A percentile compares a stretch with the other conserved stretches of the same genome.
phyloP scores from a whole-genome alignment of 30 jellyfish, hydroid and myxozoan genomes.

The Thelohanellus kitauei region DNA sequence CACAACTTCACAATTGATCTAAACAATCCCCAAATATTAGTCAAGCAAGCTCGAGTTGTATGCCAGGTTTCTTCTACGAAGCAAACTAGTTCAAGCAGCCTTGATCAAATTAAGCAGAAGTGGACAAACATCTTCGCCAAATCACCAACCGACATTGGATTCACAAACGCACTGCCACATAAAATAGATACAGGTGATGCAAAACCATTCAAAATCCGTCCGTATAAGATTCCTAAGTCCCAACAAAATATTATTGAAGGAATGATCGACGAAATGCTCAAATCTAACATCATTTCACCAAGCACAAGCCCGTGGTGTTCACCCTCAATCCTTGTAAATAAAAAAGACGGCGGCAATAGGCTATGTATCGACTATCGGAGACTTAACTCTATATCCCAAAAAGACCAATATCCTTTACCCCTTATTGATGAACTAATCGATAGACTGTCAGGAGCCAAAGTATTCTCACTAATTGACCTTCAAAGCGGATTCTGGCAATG shows the following conservation, averaged over 20 bases:
- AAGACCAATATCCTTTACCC: constrained; percentile 17
- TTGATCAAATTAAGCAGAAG: too few relatives aligned
- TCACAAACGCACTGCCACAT: constrained; percentile 2
- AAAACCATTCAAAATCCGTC: constrained; percentile 10
- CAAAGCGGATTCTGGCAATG: constrained; percentile 16
- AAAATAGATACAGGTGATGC: constrained; percentile 6
- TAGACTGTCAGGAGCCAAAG: constrained; percentile 9
- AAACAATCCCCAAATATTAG: too few relatives aligned
- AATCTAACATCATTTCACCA: constrained; percentile 5
- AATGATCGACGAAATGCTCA: constrained; percentile 9
- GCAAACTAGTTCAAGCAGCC: too few relatives aligned
- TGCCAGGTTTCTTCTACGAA: too few relatives aligned
- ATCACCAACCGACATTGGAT: too few relatives aligned
- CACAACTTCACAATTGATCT: too few relatives aligned
- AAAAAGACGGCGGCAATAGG: constrained; percentile 10
- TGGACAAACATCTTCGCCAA: too few relatives aligned
- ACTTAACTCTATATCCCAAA: constrained; percentile 13
- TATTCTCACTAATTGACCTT: constrained; percentile 14
- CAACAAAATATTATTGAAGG: constrained; percentile 2
- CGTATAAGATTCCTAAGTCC: constrained; percentile 7
- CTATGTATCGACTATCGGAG: constrained; percentile 18
- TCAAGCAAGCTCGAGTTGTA: too few relatives aligned
- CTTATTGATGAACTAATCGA: constrained; percentile 12
- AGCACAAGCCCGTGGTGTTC: constrained; percentile 20
- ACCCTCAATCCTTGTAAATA: constrained; percentile 16